Evolutionary conservation across 2,113 vertebrate genomes (phyloP).

Genomic region (Lamprotornis superbus): DNA sequence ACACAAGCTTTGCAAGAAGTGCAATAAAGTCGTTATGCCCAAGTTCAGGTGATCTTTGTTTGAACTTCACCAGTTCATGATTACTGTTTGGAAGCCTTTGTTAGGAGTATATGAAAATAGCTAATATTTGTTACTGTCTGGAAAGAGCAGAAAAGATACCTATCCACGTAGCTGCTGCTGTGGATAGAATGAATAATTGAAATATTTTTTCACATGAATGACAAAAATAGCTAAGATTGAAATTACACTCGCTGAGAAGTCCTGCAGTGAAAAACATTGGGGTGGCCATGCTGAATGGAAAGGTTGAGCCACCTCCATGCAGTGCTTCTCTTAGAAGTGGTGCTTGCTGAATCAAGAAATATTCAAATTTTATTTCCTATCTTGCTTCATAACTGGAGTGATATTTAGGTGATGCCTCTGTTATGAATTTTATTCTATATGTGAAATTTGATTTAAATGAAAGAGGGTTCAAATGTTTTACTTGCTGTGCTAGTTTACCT

Average conservation of each 20-base stretch:
- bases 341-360: neutral
- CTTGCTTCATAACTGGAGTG: neutral
- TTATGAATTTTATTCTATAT: neutral
- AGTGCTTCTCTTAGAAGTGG: neutral
- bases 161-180: neutral
- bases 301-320: neutral
- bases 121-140: neutral
- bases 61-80: neutral
- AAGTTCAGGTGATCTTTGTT: neutral
- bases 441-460: neutral
- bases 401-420: neutral
- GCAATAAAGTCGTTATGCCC: neutral
- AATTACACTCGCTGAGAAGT: fast-evolving
- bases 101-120: neutral
- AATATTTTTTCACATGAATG: neutral
- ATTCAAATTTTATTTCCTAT: neutral
- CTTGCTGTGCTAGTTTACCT: neutral
- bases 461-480: neutral
- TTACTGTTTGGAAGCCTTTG: neutral
- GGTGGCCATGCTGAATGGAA: neutral
- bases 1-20: neutral
- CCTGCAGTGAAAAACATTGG: neutral
- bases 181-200: neutral
- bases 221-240: neutral
- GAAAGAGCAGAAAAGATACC: neutral